These are phyloP conservation scores for Astreopora myriophthalma DNA, from an alignment of 64 coral and sea anemone genomes.

Conservation along the genomic window DNA sequence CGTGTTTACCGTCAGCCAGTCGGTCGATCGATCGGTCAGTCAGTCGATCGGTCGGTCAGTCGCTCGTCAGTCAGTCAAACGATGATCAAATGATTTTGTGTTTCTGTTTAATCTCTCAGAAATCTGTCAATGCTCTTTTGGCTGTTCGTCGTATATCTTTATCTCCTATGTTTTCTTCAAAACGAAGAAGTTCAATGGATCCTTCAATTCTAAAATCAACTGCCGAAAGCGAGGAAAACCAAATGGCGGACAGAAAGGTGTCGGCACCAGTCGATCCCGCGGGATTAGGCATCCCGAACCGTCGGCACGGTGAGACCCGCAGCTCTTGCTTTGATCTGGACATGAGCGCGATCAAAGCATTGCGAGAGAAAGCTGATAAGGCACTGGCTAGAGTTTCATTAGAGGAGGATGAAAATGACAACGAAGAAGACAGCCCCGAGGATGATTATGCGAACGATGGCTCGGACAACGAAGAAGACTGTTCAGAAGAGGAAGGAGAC, in stretches of 20 bases:
- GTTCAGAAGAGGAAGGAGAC: neutral
- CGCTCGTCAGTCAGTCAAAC: too few species aligned
- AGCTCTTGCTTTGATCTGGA: conserved; percentile 25
- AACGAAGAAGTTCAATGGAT: conserved; percentile 83
- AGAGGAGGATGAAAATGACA: neutral
- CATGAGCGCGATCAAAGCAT: neutral
- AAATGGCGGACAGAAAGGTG: conserved; percentile 24
- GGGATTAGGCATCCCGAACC: neutral
- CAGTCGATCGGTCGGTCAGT: too few species aligned
- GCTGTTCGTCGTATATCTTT: conserved; percentile 86
- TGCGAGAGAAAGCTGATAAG: conserved; percentile 24
- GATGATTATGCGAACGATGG: neutral
- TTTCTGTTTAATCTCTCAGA: conserved; percentile 34
- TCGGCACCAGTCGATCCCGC: conserved; percentile 40
- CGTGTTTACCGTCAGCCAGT: too few species aligned
- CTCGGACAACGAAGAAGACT: neutral
- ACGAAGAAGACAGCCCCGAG: neutral
- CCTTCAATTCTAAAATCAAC: conserved; percentile 15
- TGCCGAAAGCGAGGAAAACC: conserved; percentile 26
- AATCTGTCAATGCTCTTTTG: conserved; percentile 91
- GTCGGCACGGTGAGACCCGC: neutral
- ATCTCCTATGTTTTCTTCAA: conserved; percentile 23
- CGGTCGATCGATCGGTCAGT: too few species aligned
- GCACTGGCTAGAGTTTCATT: neutral
- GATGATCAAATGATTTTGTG: too few species aligned